Conservation (phyloP, 1,140 invertebrate genomes). For the Pogonomyrmex barbatus region DNA sequence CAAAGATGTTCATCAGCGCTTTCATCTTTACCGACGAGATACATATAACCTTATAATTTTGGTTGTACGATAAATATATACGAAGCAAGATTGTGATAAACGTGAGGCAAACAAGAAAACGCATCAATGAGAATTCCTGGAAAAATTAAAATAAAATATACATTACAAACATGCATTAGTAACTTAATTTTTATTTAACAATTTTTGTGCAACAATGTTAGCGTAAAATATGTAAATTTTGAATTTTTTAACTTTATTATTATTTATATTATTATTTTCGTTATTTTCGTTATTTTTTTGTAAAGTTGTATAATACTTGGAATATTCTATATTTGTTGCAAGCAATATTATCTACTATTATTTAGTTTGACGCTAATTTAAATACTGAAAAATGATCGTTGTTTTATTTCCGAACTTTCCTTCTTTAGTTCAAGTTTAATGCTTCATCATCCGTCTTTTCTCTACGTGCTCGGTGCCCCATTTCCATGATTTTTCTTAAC, state of each 20-base stretch:
- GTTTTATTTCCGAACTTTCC: background rate
- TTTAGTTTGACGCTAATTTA: background rate
- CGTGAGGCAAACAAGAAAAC: background rate
- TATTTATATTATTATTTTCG: background rate
- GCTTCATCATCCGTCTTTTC: conserved; percentile 10
- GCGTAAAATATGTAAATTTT: background rate
- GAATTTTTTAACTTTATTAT: background rate
- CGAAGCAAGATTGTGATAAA: conserved; percentile 5
- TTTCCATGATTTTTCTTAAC: conserved; percentile 61
- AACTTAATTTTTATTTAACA: background rate
- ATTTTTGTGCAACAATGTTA: background rate
- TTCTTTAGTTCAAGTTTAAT: background rate
- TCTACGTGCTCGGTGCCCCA: conserved; percentile 1
- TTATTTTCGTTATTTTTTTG: background rate
- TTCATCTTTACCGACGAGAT: conserved; percentile 51
- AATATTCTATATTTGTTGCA: conserved; percentile 2
- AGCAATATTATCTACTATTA: background rate
- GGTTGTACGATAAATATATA: background rate
- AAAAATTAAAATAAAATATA: background rate
- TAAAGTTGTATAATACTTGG: background rate
- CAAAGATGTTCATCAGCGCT: conserved; percentile 55
- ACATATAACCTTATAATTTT: conserved; percentile 38
- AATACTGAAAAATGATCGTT: background rate
- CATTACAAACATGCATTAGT: background rate
- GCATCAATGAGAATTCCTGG: background rate